Conservation (phyloP, 2,113 vertebrate species). For the Actenoides lindsayi region DNA sequence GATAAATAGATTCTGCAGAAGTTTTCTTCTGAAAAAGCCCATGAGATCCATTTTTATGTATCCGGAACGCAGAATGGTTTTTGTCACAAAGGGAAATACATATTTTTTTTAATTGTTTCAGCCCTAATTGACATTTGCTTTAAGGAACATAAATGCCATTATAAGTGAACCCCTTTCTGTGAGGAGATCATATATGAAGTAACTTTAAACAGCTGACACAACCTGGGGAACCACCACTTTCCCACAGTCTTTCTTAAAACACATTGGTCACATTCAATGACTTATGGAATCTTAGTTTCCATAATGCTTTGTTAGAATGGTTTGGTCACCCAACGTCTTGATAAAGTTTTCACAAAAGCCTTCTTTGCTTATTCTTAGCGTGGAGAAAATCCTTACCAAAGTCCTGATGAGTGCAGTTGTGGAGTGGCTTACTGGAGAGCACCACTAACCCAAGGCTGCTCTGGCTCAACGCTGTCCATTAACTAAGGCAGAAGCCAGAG, state of each 20-base stretch:
- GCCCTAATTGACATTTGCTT: neutral
- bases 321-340: neutral
- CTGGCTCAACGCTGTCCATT: accelerated
- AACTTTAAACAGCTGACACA: neutral
- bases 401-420: neutral
- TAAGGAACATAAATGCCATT: neutral
- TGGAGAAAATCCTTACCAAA: neutral
- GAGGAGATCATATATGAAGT: neutral
- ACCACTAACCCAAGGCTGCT: neutral
- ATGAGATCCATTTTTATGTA: neutral
- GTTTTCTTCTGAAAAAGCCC: constrained; percentile 1
- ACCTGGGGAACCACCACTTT: neutral
- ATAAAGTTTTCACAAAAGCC: neutral
- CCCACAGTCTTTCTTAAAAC: neutral
- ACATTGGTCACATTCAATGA: neutral
- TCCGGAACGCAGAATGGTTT: neutral
- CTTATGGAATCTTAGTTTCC: neutral
- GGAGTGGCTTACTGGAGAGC: neutral
- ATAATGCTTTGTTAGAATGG: neutral
- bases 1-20: neutral
- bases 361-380: neutral
- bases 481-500: neutral
- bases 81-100: neutral
- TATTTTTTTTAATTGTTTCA: neutral
- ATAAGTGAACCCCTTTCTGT: neutral